Percentiles rank a stretch among this genome's conserved stretches.
Conservation (phyloP, 1,140 invertebrate species). For the Lepidurus apus region DNA sequence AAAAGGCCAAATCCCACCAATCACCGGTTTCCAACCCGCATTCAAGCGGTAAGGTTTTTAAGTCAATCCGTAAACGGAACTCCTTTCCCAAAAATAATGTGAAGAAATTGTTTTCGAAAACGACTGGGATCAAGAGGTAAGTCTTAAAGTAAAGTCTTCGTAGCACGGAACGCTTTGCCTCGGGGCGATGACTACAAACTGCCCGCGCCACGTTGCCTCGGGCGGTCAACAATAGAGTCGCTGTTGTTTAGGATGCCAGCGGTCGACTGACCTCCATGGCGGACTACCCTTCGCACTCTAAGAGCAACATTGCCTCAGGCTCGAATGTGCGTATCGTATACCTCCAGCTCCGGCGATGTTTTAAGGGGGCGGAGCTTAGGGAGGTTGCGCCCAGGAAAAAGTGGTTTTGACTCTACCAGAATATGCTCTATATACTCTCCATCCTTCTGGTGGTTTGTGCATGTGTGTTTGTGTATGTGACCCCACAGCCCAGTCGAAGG, state of each 20-base stretch:
- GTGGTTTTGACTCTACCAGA: neutral
- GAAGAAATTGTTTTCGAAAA: too few species aligned
- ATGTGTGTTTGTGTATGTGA: neutral
- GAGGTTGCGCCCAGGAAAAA: neutral
- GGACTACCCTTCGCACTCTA: slow-evolving; percentile 5
- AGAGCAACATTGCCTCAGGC: slow-evolving; percentile 13
- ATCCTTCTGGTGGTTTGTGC: neutral
- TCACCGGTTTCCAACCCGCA: too few species aligned
- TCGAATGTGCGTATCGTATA: slow-evolving; percentile 5
- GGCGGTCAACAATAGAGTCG: neutral
- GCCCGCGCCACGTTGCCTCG: neutral
- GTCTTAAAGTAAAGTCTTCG: neutral
- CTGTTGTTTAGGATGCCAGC: slow-evolving; percentile 7
- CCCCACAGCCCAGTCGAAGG: neutral
- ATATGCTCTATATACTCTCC: neutral
- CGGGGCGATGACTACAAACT: neutral
- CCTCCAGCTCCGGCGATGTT: neutral
- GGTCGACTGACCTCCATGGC: slow-evolving; percentile 12
- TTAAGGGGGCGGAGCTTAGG: neutral
- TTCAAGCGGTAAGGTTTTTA: too few species aligned
- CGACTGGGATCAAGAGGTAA: neutral
- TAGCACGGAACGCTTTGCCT: neutral
- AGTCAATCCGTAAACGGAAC: too few species aligned
- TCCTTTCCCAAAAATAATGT: too few species aligned
- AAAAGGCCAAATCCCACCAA: too few species aligned